Percentiles rank a stretch among this genome's conserved stretches.
Conservation (phyloP, 2,888 invertebrate genomes). For the Pegoplata infirma region DNA sequence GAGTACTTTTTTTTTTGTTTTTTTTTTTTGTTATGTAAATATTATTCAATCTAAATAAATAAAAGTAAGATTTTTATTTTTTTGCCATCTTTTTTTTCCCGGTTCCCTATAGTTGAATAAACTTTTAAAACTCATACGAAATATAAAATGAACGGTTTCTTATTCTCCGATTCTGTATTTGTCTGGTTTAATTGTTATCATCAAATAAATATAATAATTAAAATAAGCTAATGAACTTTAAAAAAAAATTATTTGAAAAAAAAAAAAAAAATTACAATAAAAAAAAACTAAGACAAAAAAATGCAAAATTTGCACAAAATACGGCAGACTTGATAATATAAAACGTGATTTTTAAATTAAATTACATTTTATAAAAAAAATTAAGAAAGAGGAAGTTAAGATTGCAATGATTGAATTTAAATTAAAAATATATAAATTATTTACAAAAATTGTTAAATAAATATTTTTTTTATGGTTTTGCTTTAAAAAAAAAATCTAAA, state of each 20-base stretch:
- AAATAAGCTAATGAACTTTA: slow-evolving; percentile 26
- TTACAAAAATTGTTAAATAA: too few relatives aligned
- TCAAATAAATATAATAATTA: background rate
- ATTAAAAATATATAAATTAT: too few relatives aligned
- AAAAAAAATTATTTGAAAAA: background rate
- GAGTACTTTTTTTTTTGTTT: too few relatives aligned
- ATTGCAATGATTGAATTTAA: too few relatives aligned
- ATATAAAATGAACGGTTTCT: background rate
- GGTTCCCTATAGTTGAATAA: slow-evolving; percentile 39
- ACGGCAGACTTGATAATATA: background rate
- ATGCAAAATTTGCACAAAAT: background rate
- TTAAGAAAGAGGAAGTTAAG: too few relatives aligned
- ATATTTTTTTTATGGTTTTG: too few relatives aligned
- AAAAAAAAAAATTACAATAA: background rate
- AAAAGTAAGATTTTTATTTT: background rate
- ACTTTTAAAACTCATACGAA: slow-evolving; percentile 19
- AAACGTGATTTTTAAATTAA: slow-evolving; percentile 16
- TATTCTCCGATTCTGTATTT: background rate
- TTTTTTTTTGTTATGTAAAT: slow-evolving; percentile 28
- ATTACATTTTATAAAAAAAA: background rate
- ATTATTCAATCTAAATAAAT: slow-evolving; percentile 38
- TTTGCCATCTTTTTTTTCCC: background rate
- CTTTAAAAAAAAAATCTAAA: too few relatives aligned
- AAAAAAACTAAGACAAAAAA: background rate
- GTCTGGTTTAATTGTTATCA: background rate